Percentiles rank a stretch among this genome's conserved stretches.
Conservation (phyloP, 2,113 vertebrate species). For the Erpornis zantholeuca region DNA sequence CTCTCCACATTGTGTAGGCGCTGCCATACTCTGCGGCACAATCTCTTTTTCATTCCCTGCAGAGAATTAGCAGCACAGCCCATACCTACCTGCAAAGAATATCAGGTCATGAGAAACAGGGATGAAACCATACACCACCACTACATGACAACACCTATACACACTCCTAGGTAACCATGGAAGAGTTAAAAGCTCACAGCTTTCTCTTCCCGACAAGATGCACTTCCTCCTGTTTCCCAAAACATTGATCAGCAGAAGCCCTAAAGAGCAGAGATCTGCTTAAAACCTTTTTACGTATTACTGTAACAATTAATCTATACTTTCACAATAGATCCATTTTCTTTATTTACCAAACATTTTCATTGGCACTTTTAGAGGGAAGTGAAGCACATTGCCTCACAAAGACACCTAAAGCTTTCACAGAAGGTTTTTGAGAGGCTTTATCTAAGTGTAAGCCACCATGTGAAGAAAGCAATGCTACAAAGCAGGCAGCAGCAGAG, state of each 20-base stretch:
- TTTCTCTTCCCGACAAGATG: not conserved
- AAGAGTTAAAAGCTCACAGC: not conserved
- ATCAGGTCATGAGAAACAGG: accelerated
- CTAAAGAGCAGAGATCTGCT: not conserved
- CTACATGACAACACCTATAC: not conserved
- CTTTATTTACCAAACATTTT: not conserved
- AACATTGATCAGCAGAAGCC: not conserved
- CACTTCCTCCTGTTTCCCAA: not conserved
- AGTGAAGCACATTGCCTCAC: not conserved
- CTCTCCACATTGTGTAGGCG: not conserved
- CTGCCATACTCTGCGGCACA: not conserved
- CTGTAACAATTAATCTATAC: not conserved
- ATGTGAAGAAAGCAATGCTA: not conserved
- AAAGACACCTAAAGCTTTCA: not conserved
- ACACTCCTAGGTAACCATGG: no score
- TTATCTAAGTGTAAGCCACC: not conserved
- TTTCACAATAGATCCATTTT: not conserved
- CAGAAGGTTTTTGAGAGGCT: not conserved
- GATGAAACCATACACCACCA: not conserved
- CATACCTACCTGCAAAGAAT: not conserved
- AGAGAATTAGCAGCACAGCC: not conserved
- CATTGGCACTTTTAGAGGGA: not conserved
- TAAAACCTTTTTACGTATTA: not conserved
- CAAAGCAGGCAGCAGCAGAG: not conserved
- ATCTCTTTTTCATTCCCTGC: not conserved